phyloP scores from a whole-genome alignment of 2,888 invertebrate genomes.

The Acanthoscelides obtectus region DNA sequence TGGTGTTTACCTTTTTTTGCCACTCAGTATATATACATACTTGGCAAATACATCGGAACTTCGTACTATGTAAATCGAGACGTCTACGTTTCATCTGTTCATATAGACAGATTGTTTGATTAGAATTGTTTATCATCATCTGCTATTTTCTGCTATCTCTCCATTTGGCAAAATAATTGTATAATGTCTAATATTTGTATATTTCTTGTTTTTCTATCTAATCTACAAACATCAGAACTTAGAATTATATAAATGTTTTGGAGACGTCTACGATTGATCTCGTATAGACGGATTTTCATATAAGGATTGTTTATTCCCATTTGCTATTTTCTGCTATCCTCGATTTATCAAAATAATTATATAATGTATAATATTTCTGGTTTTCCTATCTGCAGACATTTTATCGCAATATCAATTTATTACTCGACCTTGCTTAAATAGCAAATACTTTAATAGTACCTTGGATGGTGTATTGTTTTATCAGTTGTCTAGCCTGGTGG shows the following conservation, averaged over 20 bases:
- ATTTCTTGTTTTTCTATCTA: background rate
- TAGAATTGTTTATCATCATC: background rate
- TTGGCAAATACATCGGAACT: no score
- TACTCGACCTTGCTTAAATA: background rate
- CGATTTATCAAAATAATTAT: background rate
- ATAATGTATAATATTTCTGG: no score
- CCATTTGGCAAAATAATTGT: background rate
- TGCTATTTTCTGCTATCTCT: background rate
- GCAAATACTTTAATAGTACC: background rate
- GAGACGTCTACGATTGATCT: background rate
- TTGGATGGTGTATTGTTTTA: background rate
- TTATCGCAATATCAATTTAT: background rate
- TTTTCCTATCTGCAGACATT: background rate
- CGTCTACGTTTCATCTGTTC: background rate
- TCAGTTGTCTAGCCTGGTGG: background rate
- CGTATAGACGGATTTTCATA: background rate
- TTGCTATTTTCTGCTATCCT: background rate
- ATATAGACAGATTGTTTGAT: background rate
- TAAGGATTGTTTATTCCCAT: background rate
- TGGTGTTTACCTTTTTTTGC: no score
- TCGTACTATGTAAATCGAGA: no score
- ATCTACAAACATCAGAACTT: no score
- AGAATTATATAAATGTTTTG: no score
- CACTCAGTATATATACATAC: no score
- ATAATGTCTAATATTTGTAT: no score